Conservation (phyloP, 2,888 invertebrate genomes). For the Hydraecia micacea region DNA sequence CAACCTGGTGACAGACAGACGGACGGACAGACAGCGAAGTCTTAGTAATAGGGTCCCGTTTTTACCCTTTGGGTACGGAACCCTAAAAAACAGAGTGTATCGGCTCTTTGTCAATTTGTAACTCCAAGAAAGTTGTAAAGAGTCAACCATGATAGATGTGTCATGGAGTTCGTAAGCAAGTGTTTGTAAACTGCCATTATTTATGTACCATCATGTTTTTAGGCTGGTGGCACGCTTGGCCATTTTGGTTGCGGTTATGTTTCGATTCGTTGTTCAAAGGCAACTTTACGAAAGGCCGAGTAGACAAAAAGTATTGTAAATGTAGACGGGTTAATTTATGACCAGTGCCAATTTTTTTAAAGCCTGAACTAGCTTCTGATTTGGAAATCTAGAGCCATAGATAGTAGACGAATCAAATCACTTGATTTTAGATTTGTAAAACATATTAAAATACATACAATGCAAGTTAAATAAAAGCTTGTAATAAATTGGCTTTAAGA, state of each 20-base stretch:
- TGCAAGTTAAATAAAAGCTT: too few relatives aligned
- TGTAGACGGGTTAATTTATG: conserved; percentile 3
- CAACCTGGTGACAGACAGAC: too few relatives aligned
- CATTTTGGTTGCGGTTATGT: conserved; percentile 30
- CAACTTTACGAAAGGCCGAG: conserved; percentile 19
- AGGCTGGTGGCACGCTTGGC: conserved; percentile 35
- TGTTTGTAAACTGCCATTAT: conserved; percentile 56
- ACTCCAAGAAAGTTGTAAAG: conserved; percentile 53
- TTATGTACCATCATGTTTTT: conserved; percentile 54
- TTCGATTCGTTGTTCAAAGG: conserved; percentile 28
- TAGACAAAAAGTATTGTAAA: conserved; percentile 19
- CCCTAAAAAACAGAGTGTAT: conserved; percentile 15
- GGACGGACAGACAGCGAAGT: too few relatives aligned
- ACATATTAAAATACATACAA: not conserved
- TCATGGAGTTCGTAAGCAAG: conserved; percentile 54
- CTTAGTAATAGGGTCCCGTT: too few relatives aligned
- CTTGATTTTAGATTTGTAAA: not conserved
- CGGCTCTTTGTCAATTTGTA: conserved; percentile 57
- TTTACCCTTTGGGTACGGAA: too few relatives aligned
- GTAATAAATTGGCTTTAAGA: not conserved
- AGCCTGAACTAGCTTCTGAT: not conserved
- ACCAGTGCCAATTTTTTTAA: not conserved
- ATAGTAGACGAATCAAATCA: not conserved
- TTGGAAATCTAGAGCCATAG: too few relatives aligned
- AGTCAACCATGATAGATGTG: conserved; percentile 63